Evolutionary conservation across 2,113 vertebrate species (phyloP).

Genomic region (Catharus fuscescens): DNA sequence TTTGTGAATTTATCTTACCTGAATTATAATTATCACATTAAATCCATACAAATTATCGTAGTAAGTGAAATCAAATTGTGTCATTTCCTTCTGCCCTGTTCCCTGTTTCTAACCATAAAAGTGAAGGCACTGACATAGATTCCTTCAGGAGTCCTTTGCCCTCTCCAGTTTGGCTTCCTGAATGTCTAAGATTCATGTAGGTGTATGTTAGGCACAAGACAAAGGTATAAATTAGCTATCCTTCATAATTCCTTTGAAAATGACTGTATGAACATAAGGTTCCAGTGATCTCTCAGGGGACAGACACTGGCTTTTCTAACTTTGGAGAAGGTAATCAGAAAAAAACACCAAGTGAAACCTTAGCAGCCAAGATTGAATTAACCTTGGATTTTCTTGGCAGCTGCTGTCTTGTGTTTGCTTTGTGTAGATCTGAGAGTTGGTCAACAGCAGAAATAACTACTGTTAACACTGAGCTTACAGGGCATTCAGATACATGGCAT

Average conservation of each 20-base stretch:
- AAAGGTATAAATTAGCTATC: background rate
- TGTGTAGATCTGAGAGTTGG: background rate
- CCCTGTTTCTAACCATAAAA: background rate
- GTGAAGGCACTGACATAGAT: background rate
- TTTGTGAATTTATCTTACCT: background rate
- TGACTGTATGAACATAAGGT: background rate
- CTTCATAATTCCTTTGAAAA: background rate
- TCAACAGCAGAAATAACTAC: background rate
- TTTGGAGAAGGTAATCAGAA: background rate
- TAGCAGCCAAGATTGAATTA: background rate
- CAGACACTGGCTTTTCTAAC: background rate
- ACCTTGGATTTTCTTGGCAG: background rate
- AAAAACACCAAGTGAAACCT: background rate
- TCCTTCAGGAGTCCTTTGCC: background rate
- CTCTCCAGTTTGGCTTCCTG: background rate
- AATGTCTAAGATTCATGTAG: background rate
- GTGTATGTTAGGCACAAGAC: background rate
- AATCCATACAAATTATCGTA: background rate
- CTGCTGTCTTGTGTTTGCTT: background rate
- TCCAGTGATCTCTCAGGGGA: background rate
- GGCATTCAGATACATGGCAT: background rate
- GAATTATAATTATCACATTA: background rate
- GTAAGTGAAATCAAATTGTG: background rate
- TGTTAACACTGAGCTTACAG: background rate
- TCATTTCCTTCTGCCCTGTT: fast-evolving